Evolutionary conservation across 2,113 vertebrate genomes (phyloP).

Genomic region (Ptyas mucosa): DNA sequence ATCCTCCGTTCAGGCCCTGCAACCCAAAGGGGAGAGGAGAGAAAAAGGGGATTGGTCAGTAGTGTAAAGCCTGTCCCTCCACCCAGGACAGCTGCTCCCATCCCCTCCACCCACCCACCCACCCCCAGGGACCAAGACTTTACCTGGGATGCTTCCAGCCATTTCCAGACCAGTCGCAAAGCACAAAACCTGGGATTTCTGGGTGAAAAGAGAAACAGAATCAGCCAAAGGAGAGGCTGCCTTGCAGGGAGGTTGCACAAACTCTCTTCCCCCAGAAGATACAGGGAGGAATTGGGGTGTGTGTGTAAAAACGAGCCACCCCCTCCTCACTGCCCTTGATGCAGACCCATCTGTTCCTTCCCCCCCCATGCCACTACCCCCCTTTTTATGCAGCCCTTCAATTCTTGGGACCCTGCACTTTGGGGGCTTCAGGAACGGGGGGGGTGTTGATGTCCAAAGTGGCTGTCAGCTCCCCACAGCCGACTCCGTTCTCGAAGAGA

Average conservation of each 20-base stretch:
- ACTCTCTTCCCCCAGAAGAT: no score
- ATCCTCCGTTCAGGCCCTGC: background rate
- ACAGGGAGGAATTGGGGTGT: background rate
- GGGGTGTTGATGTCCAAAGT: no score
- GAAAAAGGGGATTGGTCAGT: background rate
- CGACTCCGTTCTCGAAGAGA: no score
- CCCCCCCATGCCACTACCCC: no score
- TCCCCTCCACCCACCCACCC: no score
- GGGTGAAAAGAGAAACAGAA: background rate
- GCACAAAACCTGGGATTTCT: background rate
- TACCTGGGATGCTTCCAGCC: background rate
- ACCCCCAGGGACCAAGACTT: background rate
- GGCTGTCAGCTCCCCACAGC: no score
- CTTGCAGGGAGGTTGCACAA: background rate
- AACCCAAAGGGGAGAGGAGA: background rate
- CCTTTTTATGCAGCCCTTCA: no score
- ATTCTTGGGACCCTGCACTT: no score
- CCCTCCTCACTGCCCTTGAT: no score
- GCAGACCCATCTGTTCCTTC: no score
- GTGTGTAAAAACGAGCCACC: rapidly evolving
- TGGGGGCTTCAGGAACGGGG: no score
- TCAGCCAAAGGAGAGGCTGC: background rate
- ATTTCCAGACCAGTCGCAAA: background rate
- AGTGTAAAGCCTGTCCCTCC: background rate
- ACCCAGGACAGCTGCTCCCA: background rate